phyloP scores from a whole-genome alignment of 2,113 vertebrate species.

The Aramus guarauna region DNA sequence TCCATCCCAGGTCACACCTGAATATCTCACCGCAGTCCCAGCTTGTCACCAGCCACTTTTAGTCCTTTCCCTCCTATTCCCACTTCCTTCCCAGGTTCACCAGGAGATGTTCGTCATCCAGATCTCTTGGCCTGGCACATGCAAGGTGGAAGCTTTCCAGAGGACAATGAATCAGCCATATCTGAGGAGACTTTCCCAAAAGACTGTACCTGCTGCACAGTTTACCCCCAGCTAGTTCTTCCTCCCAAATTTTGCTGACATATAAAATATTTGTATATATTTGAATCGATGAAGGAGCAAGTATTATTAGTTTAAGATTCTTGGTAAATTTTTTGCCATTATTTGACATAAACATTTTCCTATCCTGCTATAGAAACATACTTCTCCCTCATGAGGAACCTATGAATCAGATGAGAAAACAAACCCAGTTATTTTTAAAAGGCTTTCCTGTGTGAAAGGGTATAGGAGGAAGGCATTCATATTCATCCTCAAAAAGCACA shows the following conservation, averaged over 20 bases:
- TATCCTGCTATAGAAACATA: not conserved
- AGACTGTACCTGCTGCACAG: not conserved
- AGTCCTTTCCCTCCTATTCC: not conserved
- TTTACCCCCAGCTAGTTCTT: not conserved
- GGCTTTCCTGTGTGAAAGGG: not conserved
- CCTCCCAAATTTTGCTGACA: not conserved
- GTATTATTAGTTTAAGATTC: not conserved
- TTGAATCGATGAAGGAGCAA: not conserved
- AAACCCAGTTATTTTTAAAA: not conserved
- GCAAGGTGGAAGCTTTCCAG: not conserved
- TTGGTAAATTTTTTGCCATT: not conserved
- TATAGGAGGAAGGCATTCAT: not conserved
- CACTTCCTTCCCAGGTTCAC: not conserved
- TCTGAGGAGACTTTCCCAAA: not conserved
- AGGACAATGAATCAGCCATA: not conserved
- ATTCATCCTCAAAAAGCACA: not conserved
- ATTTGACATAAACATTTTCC: not conserved
- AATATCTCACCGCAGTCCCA: not conserved
- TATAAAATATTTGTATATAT: not conserved
- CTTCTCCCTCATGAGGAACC: not conserved
- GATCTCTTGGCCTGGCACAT: not conserved
- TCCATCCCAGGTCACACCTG: not conserved
- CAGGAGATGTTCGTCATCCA: not conserved
- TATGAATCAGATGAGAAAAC: not conserved
- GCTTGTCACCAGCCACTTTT: not conserved